phyloP scores from a whole-genome alignment of 2,113 vertebrate genomes.

The Ceyx cyanopectus region DNA sequence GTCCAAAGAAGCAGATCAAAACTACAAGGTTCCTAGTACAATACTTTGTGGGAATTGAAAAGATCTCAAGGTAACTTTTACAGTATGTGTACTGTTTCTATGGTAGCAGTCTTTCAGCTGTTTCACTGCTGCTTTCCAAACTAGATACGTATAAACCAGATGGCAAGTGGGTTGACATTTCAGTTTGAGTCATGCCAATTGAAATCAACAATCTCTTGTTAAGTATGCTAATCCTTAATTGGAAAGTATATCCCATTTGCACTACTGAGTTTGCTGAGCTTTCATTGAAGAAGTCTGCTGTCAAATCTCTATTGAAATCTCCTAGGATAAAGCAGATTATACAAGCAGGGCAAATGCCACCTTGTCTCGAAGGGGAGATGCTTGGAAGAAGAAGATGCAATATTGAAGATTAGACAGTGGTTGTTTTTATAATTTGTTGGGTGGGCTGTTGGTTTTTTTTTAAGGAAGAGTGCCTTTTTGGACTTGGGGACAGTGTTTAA shows the following conservation, averaged over 20 bases:
- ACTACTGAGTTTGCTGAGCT: constrained; percentile 33
- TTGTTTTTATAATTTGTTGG: not conserved
- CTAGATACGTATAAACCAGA: constrained; percentile 31
- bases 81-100: constrained; percentile 1
- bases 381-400: not conserved
- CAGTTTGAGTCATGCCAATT: constrained; percentile 60
- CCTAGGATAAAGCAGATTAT: not conserved
- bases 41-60: not conserved
- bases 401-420: not conserved
- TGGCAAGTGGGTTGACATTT: constrained; percentile 74
- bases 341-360: not conserved
- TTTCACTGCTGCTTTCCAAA: constrained; percentile 33
- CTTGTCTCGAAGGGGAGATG: not conserved
- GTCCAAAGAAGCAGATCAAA: not conserved
- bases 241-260: constrained; percentile 43
- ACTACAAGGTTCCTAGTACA: not conserved
- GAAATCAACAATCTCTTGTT: constrained; percentile 61
- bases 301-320: not conserved
- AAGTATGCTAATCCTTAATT: constrained; percentile 68
- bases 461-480: not conserved
- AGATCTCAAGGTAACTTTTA: not conserved
- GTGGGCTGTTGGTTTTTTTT: not conserved
- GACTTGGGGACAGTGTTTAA: not conserved
- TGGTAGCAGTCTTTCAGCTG: not conserved
- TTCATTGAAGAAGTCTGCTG: constrained; percentile 36